Evolutionary conservation across 1,140 invertebrate genomes (phyloP).

Genomic region (Mizuhopecten yessoensis): DNA sequence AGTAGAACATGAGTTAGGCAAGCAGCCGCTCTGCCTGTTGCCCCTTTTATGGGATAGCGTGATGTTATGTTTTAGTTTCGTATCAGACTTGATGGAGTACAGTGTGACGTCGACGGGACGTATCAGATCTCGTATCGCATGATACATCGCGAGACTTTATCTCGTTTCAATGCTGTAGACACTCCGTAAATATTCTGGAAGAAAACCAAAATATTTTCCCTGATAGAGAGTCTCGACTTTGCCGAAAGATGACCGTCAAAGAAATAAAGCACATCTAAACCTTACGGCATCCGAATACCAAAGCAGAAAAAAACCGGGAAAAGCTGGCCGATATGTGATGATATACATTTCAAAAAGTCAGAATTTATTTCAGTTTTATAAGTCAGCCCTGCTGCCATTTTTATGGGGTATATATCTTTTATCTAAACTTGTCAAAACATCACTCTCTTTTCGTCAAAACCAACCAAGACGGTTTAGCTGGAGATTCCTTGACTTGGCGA

Average conservation of each 20-base stretch:
- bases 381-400: neutral
- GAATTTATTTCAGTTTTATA: slow-evolving; percentile 29
- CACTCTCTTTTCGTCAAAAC: slow-evolving; percentile 6
- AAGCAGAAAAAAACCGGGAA: neutral
- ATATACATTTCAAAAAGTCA: slow-evolving; percentile 29
- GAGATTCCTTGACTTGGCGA: neutral
- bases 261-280: neutral
- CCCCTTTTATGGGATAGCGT: neutral
- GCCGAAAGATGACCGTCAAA: neutral
- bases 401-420: neutral
- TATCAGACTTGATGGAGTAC: neutral
- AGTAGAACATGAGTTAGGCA: neutral
- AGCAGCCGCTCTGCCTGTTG: neutral
- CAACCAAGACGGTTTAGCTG: neutral
- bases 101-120: slow-evolving; percentile 28
- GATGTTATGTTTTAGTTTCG: slow-evolving; percentile 27
- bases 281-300: slow-evolving; percentile 23
- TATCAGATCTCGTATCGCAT: slow-evolving; percentile 36
- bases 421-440: slow-evolving; percentile 27
- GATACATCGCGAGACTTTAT: slow-evolving; percentile 33
- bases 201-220: slow-evolving; percentile 20
- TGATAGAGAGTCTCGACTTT: slow-evolving; percentile 33
- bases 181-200: slow-evolving; percentile 20
- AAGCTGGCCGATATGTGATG: neutral
- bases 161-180: slow-evolving; percentile 31